These are phyloP conservation scores for Gymnoscelis rufifasciata DNA, from an alignment of 2,888 invertebrate species.

Conservation along the genomic window DNA sequence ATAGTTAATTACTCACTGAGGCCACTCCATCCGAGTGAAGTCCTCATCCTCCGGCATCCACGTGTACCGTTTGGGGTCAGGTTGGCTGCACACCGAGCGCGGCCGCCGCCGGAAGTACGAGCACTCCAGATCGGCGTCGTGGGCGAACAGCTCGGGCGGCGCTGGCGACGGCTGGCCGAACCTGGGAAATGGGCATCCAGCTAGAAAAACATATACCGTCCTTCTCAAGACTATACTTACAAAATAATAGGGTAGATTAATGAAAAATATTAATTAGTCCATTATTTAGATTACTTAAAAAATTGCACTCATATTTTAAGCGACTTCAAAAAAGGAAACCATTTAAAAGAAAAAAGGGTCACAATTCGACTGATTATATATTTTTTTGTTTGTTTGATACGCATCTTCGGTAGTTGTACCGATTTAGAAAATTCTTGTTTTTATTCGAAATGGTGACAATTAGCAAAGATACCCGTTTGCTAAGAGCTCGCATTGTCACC, in stretches of 20 bases:
- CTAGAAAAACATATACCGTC: constrained; percentile 25
- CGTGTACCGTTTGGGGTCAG: constrained; percentile 86
- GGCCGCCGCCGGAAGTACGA: constrained; percentile 90
- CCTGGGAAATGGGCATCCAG: constrained; percentile 43
- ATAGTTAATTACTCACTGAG: constrained; percentile 66
- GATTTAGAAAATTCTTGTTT: no score
- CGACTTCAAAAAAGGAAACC: no score
- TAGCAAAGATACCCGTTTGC: no score
- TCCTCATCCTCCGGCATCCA: constrained; percentile 89
- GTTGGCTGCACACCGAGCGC: constrained; percentile 84
- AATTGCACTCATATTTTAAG: no score
- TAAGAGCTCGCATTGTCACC: no score
- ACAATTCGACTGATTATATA: no score
- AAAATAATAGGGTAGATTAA: not conserved
- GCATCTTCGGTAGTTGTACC: no score
- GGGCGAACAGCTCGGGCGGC: constrained; percentile 80
- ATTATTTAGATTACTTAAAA: no score
- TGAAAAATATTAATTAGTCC: no score
- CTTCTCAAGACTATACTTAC: constrained; percentile 18
- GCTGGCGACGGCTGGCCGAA: constrained; percentile 80
- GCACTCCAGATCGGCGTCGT: constrained; percentile 87
- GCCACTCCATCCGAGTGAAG: constrained; percentile 85
- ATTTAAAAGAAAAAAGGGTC: no score
- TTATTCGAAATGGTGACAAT: no score
- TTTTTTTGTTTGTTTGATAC: no score